Conservation (phyloP, 2,797 vertebrate genomes). For the Erpetoichthys calabaricus region DNA sequence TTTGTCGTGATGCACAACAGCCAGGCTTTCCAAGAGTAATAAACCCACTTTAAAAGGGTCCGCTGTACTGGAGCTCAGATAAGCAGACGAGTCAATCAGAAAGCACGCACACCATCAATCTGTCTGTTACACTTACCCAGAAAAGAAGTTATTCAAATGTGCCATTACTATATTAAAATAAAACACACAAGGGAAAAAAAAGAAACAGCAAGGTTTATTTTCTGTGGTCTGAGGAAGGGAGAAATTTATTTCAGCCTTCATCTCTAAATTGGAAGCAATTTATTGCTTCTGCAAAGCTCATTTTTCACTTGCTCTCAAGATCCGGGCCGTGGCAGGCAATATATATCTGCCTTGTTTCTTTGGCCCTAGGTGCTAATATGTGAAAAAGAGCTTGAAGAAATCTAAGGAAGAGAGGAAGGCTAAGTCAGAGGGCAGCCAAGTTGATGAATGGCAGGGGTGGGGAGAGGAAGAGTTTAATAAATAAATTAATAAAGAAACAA, state of each 20-base stretch:
- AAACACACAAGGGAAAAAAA: constrained; percentile 8
- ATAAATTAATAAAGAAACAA: constrained; percentile 28
- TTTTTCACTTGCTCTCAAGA: constrained; percentile 61
- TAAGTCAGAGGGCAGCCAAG: constrained; percentile 5
- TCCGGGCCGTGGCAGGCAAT: constrained; percentile 54
- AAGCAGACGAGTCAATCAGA: too few relatives aligned
- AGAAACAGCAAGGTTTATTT: constrained; percentile 15
- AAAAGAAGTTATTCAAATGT: too few relatives aligned
- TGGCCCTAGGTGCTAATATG: constrained; percentile 63
- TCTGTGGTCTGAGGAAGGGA: constrained; percentile 61
- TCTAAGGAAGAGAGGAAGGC: constrained; percentile 10
- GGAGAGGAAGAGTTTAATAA: too few relatives aligned
- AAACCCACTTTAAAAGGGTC: too few relatives aligned
- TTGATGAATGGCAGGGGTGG: constrained; percentile 16
- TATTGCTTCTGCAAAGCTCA: constrained; percentile 69
- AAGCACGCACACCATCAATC: too few relatives aligned
- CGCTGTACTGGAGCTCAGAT: too few relatives aligned
- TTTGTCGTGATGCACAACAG: too few relatives aligned
- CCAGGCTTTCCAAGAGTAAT: too few relatives aligned
- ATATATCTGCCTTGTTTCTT: constrained; percentile 54
- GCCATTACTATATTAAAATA: not conserved
- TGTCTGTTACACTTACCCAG: too few relatives aligned
- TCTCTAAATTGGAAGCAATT: constrained; percentile 76
- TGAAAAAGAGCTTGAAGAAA: constrained; percentile 56
- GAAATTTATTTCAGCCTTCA: constrained; percentile 73